Conservation (phyloP, 2,113 vertebrate species). For the Hypocryptadius cinnamomeus region DNA sequence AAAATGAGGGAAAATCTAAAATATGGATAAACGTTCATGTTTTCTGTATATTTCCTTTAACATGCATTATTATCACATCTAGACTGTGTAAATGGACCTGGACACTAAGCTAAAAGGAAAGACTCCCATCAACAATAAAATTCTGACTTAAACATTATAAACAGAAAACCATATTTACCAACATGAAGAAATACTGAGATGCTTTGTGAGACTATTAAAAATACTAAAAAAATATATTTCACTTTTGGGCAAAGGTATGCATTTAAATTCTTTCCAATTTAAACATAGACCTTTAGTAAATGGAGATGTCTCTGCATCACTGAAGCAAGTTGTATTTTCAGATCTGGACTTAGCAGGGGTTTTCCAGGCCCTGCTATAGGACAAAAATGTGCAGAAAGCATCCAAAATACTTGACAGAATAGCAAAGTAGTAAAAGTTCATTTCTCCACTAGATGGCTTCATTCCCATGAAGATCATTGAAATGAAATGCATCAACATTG, state of each 20-base stretch:
- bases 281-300: not conserved
- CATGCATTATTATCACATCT: not conserved
- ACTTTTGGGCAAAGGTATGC: not conserved
- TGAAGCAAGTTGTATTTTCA: not conserved
- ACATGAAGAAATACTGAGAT: not conserved
- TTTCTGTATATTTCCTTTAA: not conserved
- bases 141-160: not conserved
- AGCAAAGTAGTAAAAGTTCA: not conserved
- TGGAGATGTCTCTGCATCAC: not conserved
- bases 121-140: not conserved
- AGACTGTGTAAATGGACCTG: not conserved
- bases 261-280: not conserved
- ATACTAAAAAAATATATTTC: not conserved
- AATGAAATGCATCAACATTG: not conserved
- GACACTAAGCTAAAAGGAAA: not conserved
- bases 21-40: not conserved
- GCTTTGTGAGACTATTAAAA: not conserved
- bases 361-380: not conserved
- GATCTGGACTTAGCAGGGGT: not conserved
- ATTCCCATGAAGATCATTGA: not conserved
- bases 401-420: not conserved
- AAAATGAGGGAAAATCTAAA: not conserved
- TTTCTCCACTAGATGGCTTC: conserved; percentile 49
- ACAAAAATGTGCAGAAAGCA: not conserved
- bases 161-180: not conserved